Percentiles rank a stretch among this genome's conserved stretches.
Conservation (phyloP, 2,113 vertebrate genomes). For the Pterocles orientalis region DNA sequence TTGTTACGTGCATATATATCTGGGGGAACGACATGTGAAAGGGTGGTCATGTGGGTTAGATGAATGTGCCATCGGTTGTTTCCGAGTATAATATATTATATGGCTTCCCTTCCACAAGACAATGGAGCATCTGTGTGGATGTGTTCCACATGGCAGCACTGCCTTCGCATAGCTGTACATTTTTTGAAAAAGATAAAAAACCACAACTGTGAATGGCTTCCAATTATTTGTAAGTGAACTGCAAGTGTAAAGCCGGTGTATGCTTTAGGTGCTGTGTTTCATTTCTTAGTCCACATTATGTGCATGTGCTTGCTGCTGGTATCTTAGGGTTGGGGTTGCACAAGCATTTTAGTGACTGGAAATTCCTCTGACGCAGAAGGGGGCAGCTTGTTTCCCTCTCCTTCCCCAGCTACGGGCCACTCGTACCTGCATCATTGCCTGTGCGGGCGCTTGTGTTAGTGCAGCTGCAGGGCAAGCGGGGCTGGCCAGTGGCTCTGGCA, state of each 20-base stretch:
- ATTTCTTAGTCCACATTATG: background rate
- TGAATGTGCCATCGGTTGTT: background rate
- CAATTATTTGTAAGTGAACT: background rate
- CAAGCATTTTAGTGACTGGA: background rate
- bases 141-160: background rate
- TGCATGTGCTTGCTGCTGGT: background rate
- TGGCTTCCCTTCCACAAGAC: background rate
- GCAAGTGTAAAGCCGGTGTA: background rate
- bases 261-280: background rate
- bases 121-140: background rate
- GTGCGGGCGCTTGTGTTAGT: accelerated
- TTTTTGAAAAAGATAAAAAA: background rate
- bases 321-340: background rate
- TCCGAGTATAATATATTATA: background rate
- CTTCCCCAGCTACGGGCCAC: too few relatives aligned
- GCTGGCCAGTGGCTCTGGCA: accelerated
- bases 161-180: background rate
- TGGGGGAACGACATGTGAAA: background rate
- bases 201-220: background rate
- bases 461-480: background rate
- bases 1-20: background rate
- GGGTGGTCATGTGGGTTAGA: background rate
- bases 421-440: accelerated
- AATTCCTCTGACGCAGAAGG: background rate
- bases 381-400: background rate